phyloP scores from a whole-genome alignment of 1,140 invertebrate genomes.

The Schlechtendalia chinensis region DNA sequence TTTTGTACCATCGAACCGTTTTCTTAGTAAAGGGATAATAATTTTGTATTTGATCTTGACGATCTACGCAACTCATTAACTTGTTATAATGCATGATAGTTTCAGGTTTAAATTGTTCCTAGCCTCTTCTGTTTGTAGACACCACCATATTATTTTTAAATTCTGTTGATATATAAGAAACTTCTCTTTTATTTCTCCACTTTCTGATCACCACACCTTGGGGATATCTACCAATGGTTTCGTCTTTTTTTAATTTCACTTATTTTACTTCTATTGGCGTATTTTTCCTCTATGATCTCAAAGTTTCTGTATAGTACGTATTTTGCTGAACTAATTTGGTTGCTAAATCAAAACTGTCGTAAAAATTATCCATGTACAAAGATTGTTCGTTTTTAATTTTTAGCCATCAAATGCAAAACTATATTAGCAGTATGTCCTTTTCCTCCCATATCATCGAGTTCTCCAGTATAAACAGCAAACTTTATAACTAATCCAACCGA shows the following conservation, averaged over 20 bases:
- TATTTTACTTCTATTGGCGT: constrained; percentile 3
- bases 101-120: neutral
- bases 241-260: neutral
- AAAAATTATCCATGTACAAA: no score
- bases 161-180: neutral
- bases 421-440: neutral
- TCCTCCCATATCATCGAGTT: neutral
- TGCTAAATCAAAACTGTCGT: neutral
- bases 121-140: constrained; percentile 35
- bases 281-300: neutral
- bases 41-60: constrained; percentile 14
- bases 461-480: neutral
- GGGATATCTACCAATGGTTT: no score
- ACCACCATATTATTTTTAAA: no score
- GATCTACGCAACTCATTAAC: neutral
- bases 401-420: neutral
- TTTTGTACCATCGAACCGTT: constrained; percentile 3
- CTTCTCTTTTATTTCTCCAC: constrained; percentile 11
- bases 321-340: neutral
- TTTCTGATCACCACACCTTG: neutral
- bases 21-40: neutral
- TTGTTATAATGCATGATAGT: constrained; percentile 1
- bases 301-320: neutral
- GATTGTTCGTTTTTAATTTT: no score
- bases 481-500: no score